Conservation (phyloP, 2,888 invertebrate genomes). For the Aphrophora alni region DNA sequence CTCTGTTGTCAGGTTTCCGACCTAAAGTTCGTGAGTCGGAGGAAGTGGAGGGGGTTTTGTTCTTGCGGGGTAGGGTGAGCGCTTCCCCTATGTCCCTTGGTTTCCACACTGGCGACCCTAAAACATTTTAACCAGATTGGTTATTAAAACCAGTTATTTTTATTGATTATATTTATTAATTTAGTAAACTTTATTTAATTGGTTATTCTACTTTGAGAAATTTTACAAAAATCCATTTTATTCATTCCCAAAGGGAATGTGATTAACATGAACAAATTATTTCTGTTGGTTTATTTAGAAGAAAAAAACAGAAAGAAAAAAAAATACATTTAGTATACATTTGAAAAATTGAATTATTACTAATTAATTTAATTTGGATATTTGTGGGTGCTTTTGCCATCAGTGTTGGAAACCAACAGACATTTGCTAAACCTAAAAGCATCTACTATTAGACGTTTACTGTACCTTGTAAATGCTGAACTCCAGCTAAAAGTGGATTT, state of each 20-base stretch:
- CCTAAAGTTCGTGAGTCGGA: constrained; percentile 47
- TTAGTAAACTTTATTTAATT: not conserved
- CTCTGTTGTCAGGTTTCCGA: constrained; percentile 45
- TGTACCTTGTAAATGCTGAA: not conserved
- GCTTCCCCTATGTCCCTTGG: constrained; percentile 82
- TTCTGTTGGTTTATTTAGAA: not conserved
- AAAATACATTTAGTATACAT: not conserved
- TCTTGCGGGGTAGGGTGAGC: constrained; percentile 69
- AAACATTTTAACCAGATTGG: constrained; percentile 58
- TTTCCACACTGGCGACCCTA: constrained; percentile 99
- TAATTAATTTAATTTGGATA: not conserved
- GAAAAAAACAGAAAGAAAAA: not conserved
- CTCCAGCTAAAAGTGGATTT: not conserved
- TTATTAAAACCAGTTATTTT: not conserved
- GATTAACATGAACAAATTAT: not conserved
- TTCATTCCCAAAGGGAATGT: not conserved
- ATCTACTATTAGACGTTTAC: not conserved
- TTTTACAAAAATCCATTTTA: not conserved
- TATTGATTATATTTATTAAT: not conserved
- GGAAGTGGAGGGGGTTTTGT: constrained; percentile 53
- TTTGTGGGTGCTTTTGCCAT: constrained; percentile 24
- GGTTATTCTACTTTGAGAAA: not conserved
- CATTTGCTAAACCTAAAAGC: constrained; percentile 48
- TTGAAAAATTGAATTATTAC: not conserved
- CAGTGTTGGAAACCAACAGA: constrained; percentile 57